These are phyloP conservation scores for Drosophila subpulchrella DNA, from an alignment of 1,140 invertebrate genomes.

Conservation along the genomic window DNA sequence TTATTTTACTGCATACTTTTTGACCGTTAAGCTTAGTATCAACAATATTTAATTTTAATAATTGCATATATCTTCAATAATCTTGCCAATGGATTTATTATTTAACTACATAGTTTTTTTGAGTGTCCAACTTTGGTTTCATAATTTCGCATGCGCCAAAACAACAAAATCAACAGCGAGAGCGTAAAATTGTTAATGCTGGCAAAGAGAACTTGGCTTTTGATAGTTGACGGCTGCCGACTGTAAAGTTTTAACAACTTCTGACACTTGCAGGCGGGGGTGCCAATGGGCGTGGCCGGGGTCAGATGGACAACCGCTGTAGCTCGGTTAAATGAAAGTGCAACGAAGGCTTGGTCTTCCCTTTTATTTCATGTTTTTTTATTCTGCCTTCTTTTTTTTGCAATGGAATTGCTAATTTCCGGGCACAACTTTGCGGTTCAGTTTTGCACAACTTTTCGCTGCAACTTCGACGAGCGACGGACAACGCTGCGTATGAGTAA, in stretches of 20 bases:
- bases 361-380: not conserved
- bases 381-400: constrained; percentile 23
- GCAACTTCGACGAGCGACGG: constrained; percentile 23
- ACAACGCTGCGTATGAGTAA: constrained; percentile 53
- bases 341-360: constrained; percentile 37
- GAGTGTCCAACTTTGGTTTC: constrained; percentile 47
- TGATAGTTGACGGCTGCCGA: constrained; percentile 70
- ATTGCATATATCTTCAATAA: too few species aligned
- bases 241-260: constrained; percentile 81
- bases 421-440: constrained; percentile 74
- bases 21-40: too few species aligned
- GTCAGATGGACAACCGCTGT: constrained; percentile 42
- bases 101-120: not conserved
- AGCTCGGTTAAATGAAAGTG: constrained; percentile 53
- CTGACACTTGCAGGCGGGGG: constrained; percentile 72
- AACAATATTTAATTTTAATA: too few species aligned
- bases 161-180: constrained; percentile 36
- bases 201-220: constrained; percentile 44
- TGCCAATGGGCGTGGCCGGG: constrained; percentile 1
- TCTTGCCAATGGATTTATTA: not conserved
- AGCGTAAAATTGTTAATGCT: constrained; percentile 55
- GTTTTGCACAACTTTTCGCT: constrained; percentile 54
- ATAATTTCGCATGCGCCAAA: constrained; percentile 67
- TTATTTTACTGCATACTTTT: too few species aligned
- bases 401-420: constrained; percentile 83